Percentiles rank a stretch among this genome's conserved stretches.
Evolutionary conservation across 1,140 invertebrate species (phyloP).

Genomic region (Lucilia cuprina): DNA sequence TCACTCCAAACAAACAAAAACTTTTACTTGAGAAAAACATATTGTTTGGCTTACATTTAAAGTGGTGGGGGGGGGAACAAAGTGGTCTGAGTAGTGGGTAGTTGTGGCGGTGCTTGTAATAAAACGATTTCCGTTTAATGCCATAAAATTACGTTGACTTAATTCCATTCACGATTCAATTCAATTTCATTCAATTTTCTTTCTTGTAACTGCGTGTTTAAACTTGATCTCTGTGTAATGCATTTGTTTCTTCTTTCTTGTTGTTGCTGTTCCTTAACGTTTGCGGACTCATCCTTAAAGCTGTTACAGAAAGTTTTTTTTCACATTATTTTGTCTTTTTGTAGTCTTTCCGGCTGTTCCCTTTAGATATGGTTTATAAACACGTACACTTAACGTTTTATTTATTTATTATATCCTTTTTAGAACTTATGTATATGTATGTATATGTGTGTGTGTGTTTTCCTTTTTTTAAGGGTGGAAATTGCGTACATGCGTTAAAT

Average conservation of each 20-base stretch:
- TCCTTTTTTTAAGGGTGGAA: not conserved
- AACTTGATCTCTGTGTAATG: conserved; percentile 21
- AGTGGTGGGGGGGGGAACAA: not conserved
- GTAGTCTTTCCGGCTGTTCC: not conserved
- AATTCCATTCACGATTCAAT: conserved; percentile 58
- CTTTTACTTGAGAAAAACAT: not conserved
- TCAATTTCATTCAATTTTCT: conserved; percentile 44
- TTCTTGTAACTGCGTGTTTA: conserved; percentile 14
- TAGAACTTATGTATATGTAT: not conserved
- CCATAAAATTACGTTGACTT: conserved; percentile 50
- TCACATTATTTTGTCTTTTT: not conserved
- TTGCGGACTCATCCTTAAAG: not conserved
- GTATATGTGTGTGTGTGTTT: not conserved
- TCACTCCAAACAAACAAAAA: not conserved
- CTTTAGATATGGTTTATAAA: conserved; percentile 16
- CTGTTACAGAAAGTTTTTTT: not conserved
- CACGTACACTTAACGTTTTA: not conserved
- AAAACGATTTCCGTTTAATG: conserved; percentile 61
- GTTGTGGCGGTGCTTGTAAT: conserved; percentile 43
- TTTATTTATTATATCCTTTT: not conserved
- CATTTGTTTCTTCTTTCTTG: too few species aligned
- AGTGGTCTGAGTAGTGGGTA: not conserved
- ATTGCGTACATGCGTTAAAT: conserved; percentile 21
- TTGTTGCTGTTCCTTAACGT: too few species aligned
- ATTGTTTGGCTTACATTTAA: not conserved